Evolutionary conservation across 2,113 vertebrate species (phyloP), one percentile per base, ranked within the genome.

Genomic region (Ceyx margarethae): DNA sequence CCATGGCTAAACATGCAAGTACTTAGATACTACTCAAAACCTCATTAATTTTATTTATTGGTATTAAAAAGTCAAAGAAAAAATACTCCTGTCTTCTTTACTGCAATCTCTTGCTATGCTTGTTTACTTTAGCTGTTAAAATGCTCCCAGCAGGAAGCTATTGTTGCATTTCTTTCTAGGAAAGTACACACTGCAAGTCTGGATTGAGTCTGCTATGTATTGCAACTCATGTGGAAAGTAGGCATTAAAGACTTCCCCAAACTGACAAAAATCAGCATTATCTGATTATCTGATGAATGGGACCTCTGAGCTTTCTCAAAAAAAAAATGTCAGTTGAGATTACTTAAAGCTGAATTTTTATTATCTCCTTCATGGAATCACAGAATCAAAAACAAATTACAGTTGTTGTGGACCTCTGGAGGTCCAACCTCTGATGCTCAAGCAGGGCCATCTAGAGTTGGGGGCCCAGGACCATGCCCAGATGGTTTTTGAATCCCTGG

Each of bases 1-100:
- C 78, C 46, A 69, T 42, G 28, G 37, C 25, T 89, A 94, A 90
- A n/a, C 35, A 80, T 58, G 56, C 16, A 84, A 82, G 40, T 35
- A 20, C 48, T 83, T 66, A 75, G 64, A 69, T 65, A 43, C 56
- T 56, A 57, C 51, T 81, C 62, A 93, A 79, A 93, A 58, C 12
- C 43, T 81, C 71, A 77, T 95, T 80, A 82, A 22, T 66, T 78
- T 91, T 82, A 90, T 92, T 83, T 79, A 95, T 62, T 62, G 42
- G 46, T 74, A 87, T 42, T 95, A 91, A 91, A 93, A 69, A 51
- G 8, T 57, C 26, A 60, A 87, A 90, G 74, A 84, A 91, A 85
- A 95, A 90, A 81, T 86, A 69, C 19, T 79, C 26, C 64, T 87
- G 62, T 67, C 60, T 91, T 84, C 5, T 73, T 94, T 82, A 74